Conservation (phyloP, 2,797 vertebrate genomes). For the Arremon brunneinucha region DNA sequence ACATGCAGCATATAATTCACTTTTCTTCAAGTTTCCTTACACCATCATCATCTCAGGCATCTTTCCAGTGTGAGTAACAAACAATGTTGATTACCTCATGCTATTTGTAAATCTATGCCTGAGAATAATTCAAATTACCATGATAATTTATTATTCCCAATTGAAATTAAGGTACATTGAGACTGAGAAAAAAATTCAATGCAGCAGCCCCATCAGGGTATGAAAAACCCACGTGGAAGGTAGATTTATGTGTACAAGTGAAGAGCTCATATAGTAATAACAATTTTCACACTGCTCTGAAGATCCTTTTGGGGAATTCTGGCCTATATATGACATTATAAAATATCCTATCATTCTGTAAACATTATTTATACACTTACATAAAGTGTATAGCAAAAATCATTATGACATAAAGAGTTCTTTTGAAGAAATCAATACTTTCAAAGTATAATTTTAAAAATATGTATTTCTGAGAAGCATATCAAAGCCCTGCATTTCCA, state of each 20-base stretch:
- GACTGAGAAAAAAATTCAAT: background rate
- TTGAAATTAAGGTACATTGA: slow-evolving; percentile 35
- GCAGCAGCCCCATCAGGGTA: background rate
- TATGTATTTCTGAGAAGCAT: background rate
- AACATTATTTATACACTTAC: slow-evolving; percentile 16
- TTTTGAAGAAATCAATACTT: slow-evolving; percentile 7
- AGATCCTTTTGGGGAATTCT: slow-evolving; percentile 1
- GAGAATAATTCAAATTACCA: background rate
- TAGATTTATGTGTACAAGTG: background rate
- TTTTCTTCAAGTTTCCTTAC: background rate
- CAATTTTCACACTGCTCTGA: background rate
- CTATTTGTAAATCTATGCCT: background rate
- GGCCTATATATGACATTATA: background rate
- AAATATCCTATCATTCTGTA: background rate
- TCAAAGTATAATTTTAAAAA: background rate
- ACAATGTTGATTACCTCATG: background rate
- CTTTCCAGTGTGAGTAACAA: background rate
- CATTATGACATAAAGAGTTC: background rate
- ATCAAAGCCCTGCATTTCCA: background rate
- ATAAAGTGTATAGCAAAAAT: slow-evolving; percentile 9
- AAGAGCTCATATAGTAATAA: background rate
- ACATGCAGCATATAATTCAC: background rate
- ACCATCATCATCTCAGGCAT: background rate
- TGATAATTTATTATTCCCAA: slow-evolving; percentile 1
- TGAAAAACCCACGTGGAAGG: background rate